A percentile compares a stretch with the other conserved stretches of the same genome.
Evolutionary conservation across 2,888 invertebrate species (phyloP).

Genomic region (Stenichneumon culpator): DNA sequence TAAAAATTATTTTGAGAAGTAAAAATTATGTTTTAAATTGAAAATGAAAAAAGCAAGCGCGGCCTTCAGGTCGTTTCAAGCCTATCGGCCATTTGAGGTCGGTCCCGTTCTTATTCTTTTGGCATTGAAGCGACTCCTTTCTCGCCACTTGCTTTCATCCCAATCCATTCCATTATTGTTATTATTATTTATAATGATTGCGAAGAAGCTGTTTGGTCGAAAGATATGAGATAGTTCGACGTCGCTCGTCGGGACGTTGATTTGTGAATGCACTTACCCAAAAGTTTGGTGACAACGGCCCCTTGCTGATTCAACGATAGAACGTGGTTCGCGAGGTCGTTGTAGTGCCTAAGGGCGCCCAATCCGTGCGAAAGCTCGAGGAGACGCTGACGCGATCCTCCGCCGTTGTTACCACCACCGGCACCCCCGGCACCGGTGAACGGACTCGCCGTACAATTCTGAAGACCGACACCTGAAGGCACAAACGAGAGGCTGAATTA

Average conservation of each 20-base stretch:
- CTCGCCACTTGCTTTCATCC: neutral
- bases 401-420: constrained; percentile 78
- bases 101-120: constrained; percentile 69
- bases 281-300: constrained; percentile 93
- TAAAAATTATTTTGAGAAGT: too few relatives aligned
- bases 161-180: constrained; percentile 15
- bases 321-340: constrained; percentile 95
- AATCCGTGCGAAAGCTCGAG: constrained; percentile 92
- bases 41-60: constrained; percentile 56
- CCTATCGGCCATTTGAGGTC: constrained; percentile 67
- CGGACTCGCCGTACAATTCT: constrained; percentile 80
- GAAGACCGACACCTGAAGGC: constrained; percentile 79
- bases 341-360: constrained; percentile 91
- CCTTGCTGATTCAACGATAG: constrained; percentile 93
- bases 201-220: constrained; percentile 18
- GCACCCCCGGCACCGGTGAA: constrained; percentile 71
- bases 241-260: constrained; percentile 28
- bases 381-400: constrained; percentile 90
- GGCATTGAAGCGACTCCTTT: constrained; percentile 69
- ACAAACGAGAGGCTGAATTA: constrained; percentile 25
- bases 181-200: constrained; percentile 57
- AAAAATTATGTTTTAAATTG: neutral
- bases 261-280: constrained; percentile 89
- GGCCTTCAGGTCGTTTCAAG: constrained; percentile 66
- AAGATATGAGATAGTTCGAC: neutral